A percentile compares a stretch with the other conserved stretches of the same genome.
Conservation (phyloP, 2,888 invertebrate genomes). For the Sphecodes monilicornis region DNA sequence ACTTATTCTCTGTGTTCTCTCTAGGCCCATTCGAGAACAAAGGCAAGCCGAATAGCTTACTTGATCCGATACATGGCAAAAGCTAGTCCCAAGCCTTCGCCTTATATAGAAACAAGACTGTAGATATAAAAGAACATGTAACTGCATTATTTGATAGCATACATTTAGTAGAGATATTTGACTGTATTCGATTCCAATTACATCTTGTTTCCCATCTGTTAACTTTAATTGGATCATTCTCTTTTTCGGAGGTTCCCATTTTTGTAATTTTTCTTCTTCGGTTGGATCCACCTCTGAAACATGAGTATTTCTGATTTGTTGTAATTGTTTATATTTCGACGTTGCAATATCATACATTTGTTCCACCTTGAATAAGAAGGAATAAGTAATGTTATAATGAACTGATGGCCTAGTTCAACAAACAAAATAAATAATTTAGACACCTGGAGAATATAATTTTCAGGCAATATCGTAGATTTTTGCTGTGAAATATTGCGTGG, state of each 20-base stretch:
- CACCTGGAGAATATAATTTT: conserved; percentile 88
- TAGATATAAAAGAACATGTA: background rate
- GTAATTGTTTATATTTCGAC: conserved; percentile 81
- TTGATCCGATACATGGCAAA: no score
- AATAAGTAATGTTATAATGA: background rate
- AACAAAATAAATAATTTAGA: conserved; percentile 70
- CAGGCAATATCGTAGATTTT: conserved; percentile 85
- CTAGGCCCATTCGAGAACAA: no score
- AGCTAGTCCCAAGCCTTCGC: no score
- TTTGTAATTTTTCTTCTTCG: conserved; percentile 85
- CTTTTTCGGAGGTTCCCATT: conserved; percentile 86
- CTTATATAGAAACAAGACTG: no score
- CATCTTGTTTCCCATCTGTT: conserved; percentile 90
- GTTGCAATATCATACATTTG: conserved; percentile 83
- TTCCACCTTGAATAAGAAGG: conserved; percentile 78
- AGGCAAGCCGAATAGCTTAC: no score
- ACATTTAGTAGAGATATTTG: conserved; percentile 87
- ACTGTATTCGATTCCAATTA: conserved; percentile 90
- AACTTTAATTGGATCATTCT: conserved; percentile 90
- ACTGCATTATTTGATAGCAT: conserved; percentile 27
- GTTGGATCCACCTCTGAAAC: conserved; percentile 85
- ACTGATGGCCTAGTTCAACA: background rate
- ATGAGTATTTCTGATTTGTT: conserved; percentile 84
- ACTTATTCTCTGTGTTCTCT: no score
- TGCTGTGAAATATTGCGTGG: conserved; percentile 86